Evolutionary conservation across 2,797 vertebrate genomes (phyloP).

Genomic region (Parambassis ranga): DNA sequence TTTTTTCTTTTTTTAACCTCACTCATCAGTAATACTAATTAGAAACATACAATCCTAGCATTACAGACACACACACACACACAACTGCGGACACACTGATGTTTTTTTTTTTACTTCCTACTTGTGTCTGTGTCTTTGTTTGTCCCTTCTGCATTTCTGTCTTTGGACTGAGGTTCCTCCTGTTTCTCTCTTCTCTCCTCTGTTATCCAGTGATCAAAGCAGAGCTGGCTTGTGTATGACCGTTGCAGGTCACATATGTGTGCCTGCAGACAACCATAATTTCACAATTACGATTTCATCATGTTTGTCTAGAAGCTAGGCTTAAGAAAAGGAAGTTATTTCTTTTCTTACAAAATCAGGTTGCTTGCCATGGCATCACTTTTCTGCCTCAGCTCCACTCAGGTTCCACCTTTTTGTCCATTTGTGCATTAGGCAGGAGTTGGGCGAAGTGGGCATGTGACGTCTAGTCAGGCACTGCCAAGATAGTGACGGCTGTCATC

Average conservation of each 20-base stretch:
- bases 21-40: neutral
- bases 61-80: neutral
- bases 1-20: neutral
- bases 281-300: slow-evolving; percentile 63
- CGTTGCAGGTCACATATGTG: slow-evolving; percentile 54
- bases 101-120: slow-evolving; percentile 4
- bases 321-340: slow-evolving; percentile 51
- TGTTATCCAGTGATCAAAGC: slow-evolving; percentile 63
- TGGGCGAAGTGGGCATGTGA: no score
- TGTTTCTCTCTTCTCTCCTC: slow-evolving; percentile 59
- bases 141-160: slow-evolving; percentile 7
- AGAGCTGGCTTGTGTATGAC: slow-evolving; percentile 25
- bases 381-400: no score
- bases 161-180: slow-evolving; percentile 49
- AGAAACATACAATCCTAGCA: neutral
- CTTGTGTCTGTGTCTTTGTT: slow-evolving; percentile 7
- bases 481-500: no score
- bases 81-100: neutral
- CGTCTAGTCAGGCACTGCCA: no score
- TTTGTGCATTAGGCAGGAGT: no score
- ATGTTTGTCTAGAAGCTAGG: slow-evolving; percentile 43
- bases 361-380: no score
- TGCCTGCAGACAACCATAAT: slow-evolving; percentile 44
- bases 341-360: no score
- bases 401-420: no score